These are phyloP conservation scores for Triplophysa tibetana DNA, from an alignment of 2,113 vertebrate genomes.

Conservation along the genomic window DNA sequence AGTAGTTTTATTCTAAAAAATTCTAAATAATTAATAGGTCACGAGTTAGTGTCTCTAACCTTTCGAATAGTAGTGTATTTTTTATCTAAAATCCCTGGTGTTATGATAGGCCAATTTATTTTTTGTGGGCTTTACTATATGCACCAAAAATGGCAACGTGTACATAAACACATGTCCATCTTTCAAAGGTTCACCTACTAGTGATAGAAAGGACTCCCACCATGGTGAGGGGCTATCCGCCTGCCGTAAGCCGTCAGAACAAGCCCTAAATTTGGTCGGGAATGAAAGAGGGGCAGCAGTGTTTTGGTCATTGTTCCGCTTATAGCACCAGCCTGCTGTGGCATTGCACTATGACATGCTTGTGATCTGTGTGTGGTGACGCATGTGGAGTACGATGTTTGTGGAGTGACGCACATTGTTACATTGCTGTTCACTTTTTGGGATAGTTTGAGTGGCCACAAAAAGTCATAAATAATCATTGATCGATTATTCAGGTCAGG, in stretches of 20 bases:
- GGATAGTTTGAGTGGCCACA: neutral
- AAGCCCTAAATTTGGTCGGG: conserved; percentile 38
- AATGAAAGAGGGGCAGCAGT: conserved; percentile 15
- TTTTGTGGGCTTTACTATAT: no score
- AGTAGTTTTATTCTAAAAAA: no score
- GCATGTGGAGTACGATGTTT: neutral
- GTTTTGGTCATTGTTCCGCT: conserved; percentile 39
- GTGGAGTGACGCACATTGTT: neutral
- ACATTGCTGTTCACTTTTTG: neutral
- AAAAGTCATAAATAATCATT: no score
- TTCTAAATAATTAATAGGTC: no score
- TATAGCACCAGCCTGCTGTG: conserved; percentile 33
- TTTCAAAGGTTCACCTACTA: neutral
- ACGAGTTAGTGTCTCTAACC: no score
- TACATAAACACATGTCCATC: no score
- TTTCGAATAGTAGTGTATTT: no score
- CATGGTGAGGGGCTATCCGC: conserved; percentile 6
- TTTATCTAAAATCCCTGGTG: no score
- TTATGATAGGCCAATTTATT: no score
- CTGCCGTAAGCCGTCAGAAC: conserved; percentile 3
- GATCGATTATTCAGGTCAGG: no score
- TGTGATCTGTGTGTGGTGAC: neutral
- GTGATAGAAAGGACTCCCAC: neutral
- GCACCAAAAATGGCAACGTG: no score
- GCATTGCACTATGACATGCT: conserved; percentile 23